These are phyloP conservation scores for Drosophila busckii DNA, from an alignment of 1,140 invertebrate species.

Conservation along the genomic window DNA sequence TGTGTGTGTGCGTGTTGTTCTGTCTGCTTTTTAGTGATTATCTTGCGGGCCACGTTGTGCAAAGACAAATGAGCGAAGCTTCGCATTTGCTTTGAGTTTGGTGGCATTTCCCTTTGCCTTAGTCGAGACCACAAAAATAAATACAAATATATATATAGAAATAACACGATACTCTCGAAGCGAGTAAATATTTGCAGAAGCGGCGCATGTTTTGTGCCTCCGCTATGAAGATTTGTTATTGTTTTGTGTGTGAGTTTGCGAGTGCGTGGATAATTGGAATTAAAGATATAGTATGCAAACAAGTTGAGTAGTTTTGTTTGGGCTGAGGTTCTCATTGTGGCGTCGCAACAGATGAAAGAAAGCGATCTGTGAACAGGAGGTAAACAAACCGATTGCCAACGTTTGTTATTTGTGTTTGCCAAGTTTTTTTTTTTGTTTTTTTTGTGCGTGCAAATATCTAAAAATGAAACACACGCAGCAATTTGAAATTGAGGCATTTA, in stretches of 20 bases:
- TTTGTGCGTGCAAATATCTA: constrained; percentile 51
- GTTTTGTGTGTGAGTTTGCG: neutral
- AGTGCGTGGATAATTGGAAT: constrained; percentile 61
- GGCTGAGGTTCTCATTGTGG: constrained; percentile 23
- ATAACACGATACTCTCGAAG: constrained; percentile 4
- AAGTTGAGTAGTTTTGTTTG: constrained; percentile 13
- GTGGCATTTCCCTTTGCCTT: neutral
- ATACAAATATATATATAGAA: constrained; percentile 12
- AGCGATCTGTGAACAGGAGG: constrained; percentile 56
- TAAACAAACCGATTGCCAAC: constrained; percentile 42
- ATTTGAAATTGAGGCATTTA: constrained; percentile 60
- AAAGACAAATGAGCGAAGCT: constrained; percentile 18
- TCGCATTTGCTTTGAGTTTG: constrained; percentile 8
- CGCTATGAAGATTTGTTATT: neutral
- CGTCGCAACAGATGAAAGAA: constrained; percentile 57
- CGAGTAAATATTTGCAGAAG: constrained; percentile 35
- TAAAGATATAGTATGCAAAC: constrained; percentile 64
- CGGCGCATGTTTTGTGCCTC: constrained; percentile 15
- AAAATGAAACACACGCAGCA: constrained; percentile 72
- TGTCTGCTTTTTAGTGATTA: constrained; percentile 14
- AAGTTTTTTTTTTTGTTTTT: constrained; percentile 10
- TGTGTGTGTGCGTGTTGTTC: neutral
- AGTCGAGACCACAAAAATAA: neutral
- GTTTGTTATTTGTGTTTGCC: constrained; percentile 10
- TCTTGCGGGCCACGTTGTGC: constrained; percentile 9